Percentiles rank a stretch among this genome's conserved stretches.
Conservation (phyloP, 2,797 vertebrate genomes). For the Miichthys miiuy region DNA sequence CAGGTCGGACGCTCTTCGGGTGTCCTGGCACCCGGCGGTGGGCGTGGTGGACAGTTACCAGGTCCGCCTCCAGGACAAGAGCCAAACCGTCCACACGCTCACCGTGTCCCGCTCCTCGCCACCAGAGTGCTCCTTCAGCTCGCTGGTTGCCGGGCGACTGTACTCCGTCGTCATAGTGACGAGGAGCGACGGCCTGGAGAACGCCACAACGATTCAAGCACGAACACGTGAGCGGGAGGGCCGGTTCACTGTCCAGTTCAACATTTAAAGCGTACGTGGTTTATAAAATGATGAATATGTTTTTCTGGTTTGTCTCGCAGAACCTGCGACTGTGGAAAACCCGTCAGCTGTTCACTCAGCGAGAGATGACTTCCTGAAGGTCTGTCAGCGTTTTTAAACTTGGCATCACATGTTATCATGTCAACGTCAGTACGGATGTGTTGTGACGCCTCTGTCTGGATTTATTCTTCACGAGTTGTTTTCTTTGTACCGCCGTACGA, state of each 20-base stretch:
- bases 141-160: constrained; percentile 89
- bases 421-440: too few relatives aligned
- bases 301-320: constrained; percentile 68
- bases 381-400: background rate
- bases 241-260: too few relatives aligned
- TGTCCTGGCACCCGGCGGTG: constrained; percentile 90
- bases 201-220: constrained; percentile 84
- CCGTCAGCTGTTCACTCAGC: constrained; percentile 93
- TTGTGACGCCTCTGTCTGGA: too few relatives aligned
- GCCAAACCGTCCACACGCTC: constrained; percentile 79
- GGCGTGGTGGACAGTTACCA: constrained; percentile 91
- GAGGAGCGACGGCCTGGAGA: constrained; percentile 89
- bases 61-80: constrained; percentile 86
- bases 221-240: constrained; percentile 88
- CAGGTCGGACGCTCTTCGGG: constrained; percentile 88
- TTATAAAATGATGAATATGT: too few relatives aligned
- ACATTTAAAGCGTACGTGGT: too few relatives aligned
- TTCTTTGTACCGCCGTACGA: too few relatives aligned
- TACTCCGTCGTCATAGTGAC: constrained; percentile 90
- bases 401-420: too few relatives aligned
- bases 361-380: constrained; percentile 91
- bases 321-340: constrained; percentile 92
- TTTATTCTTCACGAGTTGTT: too few relatives aligned
- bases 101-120: constrained; percentile 78
- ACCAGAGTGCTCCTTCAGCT: constrained; percentile 91